phyloP scores from a whole-genome alignment of 2,113 vertebrate genomes.

The Pionites leucogaster region DNA sequence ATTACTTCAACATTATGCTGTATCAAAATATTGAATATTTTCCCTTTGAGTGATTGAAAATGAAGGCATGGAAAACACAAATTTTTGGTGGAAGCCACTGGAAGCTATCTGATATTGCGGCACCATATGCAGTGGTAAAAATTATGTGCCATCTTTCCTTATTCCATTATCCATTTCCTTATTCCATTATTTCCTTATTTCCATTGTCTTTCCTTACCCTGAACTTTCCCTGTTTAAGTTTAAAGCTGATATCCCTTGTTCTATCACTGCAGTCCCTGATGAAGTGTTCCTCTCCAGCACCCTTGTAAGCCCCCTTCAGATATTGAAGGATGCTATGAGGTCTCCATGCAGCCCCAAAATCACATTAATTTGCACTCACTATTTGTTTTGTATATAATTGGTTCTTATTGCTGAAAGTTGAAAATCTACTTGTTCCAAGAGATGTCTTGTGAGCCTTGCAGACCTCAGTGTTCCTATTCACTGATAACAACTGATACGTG shows the following conservation, averaged over 20 bases:
- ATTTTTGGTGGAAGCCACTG: not conserved
- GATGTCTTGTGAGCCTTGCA: not conserved
- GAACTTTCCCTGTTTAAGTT: not conserved
- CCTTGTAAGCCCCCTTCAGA: not conserved
- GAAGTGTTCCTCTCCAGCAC: not conserved
- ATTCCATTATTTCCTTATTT: too few relatives aligned
- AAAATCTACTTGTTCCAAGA: not conserved
- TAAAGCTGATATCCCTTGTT: not conserved
- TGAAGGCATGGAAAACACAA: not conserved
- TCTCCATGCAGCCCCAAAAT: not conserved
- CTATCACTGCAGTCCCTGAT: not conserved
- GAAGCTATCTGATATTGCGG: not conserved
- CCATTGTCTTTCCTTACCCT: too few relatives aligned
- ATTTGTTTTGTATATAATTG: not conserved
- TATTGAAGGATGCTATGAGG: not conserved
- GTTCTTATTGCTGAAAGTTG: not conserved
- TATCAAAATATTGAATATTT: not conserved
- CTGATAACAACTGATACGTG: rapidly evolving
- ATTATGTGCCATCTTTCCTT: too few relatives aligned
- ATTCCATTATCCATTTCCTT: too few relatives aligned
- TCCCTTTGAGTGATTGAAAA: not conserved
- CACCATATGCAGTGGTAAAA: not conserved
- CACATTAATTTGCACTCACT: not conserved
- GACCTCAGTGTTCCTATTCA: not conserved
- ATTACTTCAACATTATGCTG: not conserved